Evolutionary conservation across 2,797 vertebrate species (phyloP).

Genomic region (Pseudochirops corinnae): DNA sequence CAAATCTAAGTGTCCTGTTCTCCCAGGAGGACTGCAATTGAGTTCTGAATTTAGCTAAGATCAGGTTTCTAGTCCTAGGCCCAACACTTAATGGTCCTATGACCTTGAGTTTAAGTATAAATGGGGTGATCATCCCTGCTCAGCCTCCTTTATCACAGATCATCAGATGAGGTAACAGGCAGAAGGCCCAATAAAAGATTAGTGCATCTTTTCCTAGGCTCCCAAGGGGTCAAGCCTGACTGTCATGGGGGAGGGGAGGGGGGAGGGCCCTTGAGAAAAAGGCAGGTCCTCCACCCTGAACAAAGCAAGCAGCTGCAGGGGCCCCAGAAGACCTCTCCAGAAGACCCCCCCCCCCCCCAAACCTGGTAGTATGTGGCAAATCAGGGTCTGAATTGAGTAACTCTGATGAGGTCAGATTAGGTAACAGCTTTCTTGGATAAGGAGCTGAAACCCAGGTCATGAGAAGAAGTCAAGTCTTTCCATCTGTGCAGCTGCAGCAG

Average conservation of each 20-base stretch:
- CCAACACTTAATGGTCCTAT: background rate
- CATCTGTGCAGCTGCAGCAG: background rate
- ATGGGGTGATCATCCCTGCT: background rate
- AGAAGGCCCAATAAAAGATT: no score
- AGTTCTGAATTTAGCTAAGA: background rate
- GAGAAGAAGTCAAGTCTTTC: background rate
- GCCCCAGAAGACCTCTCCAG: no score
- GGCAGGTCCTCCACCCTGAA: background rate
- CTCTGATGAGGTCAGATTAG: no score
- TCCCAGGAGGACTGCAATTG: background rate
- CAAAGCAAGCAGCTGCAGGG: background rate
- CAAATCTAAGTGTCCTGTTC: background rate
- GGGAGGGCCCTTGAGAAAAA: background rate
- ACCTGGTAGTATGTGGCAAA: no score
- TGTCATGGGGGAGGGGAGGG: no score
- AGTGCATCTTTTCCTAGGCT: background rate
- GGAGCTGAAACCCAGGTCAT: no score
- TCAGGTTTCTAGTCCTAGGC: background rate
- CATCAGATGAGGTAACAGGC: background rate
- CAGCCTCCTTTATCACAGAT: background rate
- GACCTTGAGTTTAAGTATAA: background rate
- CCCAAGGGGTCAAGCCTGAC: background rate
- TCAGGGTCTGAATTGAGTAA: no score
- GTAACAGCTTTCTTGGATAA: background rate
- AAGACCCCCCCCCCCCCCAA: no score